Percentiles rank a stretch among this genome's conserved stretches.
Evolutionary conservation across 2,797 vertebrate genomes (phyloP).

Genomic region (Arrhamphus sclerolepis): DNA sequence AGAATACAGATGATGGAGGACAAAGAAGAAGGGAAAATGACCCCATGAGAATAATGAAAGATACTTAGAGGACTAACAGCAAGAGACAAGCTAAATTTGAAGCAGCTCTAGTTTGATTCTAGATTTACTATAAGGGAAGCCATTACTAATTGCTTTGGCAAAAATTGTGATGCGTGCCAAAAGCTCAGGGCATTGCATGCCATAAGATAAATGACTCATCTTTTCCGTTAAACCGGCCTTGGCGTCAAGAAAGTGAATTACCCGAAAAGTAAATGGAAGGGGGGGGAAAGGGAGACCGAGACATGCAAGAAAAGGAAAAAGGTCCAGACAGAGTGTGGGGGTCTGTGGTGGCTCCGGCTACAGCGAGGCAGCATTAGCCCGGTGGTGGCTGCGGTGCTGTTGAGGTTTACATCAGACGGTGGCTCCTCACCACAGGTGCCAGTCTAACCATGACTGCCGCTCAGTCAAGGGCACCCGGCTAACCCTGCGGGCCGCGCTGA

Average conservation of each 20-base stretch:
- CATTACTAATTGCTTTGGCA: constrained; percentile 20
- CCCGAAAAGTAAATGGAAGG: constrained; percentile 25
- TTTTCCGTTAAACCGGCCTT: constrained; percentile 45
- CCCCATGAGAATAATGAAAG: neutral
- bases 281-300: constrained; percentile 18
- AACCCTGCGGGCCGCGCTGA: constrained; percentile 13
- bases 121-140: constrained; percentile 11
- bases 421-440: constrained; percentile 69
- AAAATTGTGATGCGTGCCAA: constrained; percentile 5
- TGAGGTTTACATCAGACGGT: constrained; percentile 59
- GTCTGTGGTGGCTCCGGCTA: constrained; percentile 57
- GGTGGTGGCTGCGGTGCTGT: constrained; percentile 60
- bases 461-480: constrained; percentile 53
- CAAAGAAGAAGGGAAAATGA: neutral
- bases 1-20: neutral
- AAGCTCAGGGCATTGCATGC: constrained; percentile 24
- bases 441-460: constrained; percentile 46
- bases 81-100: constrained; percentile 14
- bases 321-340: constrained; percentile 35
- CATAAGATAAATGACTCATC: constrained; percentile 33
- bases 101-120: neutral
- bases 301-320: constrained; percentile 1
- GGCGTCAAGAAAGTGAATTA: constrained; percentile 47
- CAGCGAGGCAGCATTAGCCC: constrained; percentile 31
- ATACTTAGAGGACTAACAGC: constrained; percentile 2